A percentile compares a stretch with the other conserved stretches of the same genome.
phyloP scores from a whole-genome alignment of 2,888 invertebrate species.

The Eupithecia subumbrata region DNA sequence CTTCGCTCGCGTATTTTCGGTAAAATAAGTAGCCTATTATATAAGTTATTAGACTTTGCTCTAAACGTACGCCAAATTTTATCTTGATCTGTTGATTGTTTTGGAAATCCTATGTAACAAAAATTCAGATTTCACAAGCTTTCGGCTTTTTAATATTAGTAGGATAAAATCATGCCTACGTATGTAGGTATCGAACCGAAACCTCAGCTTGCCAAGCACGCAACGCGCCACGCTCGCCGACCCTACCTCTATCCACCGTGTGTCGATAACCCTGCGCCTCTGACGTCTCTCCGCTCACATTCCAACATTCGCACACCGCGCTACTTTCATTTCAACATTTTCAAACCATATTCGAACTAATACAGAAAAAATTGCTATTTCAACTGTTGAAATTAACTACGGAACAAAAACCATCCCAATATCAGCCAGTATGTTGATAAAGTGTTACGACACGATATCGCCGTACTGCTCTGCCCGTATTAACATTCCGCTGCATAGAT shows the following conservation, averaged over 20 bases:
- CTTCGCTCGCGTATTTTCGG: too few species aligned
- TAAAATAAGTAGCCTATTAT: too few species aligned
- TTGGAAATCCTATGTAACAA: too few species aligned
- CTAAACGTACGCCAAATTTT: too few species aligned
- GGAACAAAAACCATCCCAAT: constrained; percentile 10
- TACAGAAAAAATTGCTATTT: constrained; percentile 8
- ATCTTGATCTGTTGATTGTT: too few species aligned
- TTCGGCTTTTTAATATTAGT: too few species aligned
- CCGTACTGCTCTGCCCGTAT: constrained; percentile 63
- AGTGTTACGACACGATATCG: constrained; percentile 44
- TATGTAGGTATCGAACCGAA: constrained; percentile 72
- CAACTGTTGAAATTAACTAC: constrained; percentile 7
- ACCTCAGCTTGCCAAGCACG: constrained; percentile 59
- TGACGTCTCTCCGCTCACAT: constrained; percentile 76
- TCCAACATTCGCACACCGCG: constrained; percentile 70
- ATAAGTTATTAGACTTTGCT: too few species aligned
- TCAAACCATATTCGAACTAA: constrained; percentile 9
- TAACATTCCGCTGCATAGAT: constrained; percentile 83
- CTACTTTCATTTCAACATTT: constrained; percentile 52
- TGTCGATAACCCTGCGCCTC: constrained; percentile 82
- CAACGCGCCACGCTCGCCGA: constrained; percentile 60
- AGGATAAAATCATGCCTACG: constrained; percentile 41
- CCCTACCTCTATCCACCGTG: constrained; percentile 59
- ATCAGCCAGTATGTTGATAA: constrained; percentile 22
- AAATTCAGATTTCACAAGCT: too few species aligned